phyloP scores from a whole-genome alignment of 2,113 vertebrate species.

The Anseranas semipalmata region DNA sequence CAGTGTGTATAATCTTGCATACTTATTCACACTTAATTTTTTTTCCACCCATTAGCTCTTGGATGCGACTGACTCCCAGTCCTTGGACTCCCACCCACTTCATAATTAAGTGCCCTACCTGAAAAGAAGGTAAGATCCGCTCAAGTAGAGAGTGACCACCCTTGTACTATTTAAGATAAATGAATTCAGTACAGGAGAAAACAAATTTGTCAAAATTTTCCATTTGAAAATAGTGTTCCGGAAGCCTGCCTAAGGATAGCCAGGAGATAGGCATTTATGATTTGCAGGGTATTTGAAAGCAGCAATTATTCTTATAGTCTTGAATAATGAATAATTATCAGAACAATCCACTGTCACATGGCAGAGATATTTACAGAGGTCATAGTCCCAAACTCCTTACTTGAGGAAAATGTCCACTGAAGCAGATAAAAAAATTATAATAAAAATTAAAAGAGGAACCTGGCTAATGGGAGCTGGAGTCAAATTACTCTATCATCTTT shows the following conservation, averaged over 20 bases:
- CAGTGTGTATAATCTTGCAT: conserved; percentile 40
- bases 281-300: not conserved
- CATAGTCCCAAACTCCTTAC: not conserved
- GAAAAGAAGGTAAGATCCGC: conserved; percentile 15
- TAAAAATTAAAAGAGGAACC: not conserved
- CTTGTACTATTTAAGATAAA: conserved; percentile 6
- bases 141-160: not conserved
- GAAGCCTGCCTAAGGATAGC: not conserved
- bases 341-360: conserved; percentile 19
- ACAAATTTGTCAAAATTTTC: not conserved
- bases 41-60: conserved; percentile 23
- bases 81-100: not conserved
- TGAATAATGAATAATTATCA: conserved; percentile 26
- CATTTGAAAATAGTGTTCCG: not conserved
- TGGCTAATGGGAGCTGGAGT: not conserved
- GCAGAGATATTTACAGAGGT: conserved; percentile 25
- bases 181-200: not conserved
- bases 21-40: conserved; percentile 35
- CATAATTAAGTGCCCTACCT: not conserved
- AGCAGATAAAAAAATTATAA: not conserved
- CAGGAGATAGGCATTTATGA: not conserved
- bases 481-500: not conserved
- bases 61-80: not conserved
- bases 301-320: not conserved
- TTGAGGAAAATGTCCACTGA: conserved; percentile 7